Evolutionary conservation across 2,888 invertebrate species (phyloP).

Genomic region (Pardosa pseudoannulata): DNA sequence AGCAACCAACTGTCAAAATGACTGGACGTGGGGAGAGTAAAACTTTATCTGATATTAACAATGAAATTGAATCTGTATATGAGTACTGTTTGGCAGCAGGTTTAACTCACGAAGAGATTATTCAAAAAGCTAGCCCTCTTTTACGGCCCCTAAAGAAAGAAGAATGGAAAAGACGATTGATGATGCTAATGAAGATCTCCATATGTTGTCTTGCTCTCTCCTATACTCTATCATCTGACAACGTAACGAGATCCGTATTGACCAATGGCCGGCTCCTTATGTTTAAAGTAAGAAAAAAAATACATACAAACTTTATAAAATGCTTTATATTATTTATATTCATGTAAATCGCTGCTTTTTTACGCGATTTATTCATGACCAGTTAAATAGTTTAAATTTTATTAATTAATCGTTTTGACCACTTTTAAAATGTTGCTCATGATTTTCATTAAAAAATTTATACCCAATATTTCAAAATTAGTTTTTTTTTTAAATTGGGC

Average conservation of each 20-base stretch:
- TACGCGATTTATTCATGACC: no score
- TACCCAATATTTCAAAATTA: no score
- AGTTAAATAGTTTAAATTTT: no score
- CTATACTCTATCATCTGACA: conserved; percentile 43
- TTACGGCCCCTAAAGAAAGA: conserved; percentile 32
- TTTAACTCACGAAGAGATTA: conserved; percentile 63
- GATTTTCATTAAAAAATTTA: no score
- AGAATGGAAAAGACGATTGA: conserved; percentile 42
- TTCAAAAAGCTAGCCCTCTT: conserved; percentile 50
- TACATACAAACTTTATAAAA: no score
- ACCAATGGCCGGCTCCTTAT: conserved; percentile 54
- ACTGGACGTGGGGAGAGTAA: conserved; percentile 6
- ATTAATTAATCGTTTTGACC: no score
- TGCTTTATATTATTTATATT: no score
- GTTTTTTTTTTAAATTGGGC: no score
- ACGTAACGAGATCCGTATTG: conserved; percentile 40
- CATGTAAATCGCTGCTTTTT: no score
- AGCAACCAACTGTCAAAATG: conserved; percentile 12
- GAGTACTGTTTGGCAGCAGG: conserved; percentile 68
- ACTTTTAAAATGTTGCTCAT: no score
- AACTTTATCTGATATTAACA: conserved; percentile 41
- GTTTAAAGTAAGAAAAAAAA: conserved; percentile 47
- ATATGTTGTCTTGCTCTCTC: conserved; percentile 61
- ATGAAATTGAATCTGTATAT: conserved; percentile 58
- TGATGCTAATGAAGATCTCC: conserved; percentile 53